Evolutionary conservation across 2,797 vertebrate species (phyloP), one percentile per base, ranked within the genome.

Genomic region (Nasua narica): DNA sequence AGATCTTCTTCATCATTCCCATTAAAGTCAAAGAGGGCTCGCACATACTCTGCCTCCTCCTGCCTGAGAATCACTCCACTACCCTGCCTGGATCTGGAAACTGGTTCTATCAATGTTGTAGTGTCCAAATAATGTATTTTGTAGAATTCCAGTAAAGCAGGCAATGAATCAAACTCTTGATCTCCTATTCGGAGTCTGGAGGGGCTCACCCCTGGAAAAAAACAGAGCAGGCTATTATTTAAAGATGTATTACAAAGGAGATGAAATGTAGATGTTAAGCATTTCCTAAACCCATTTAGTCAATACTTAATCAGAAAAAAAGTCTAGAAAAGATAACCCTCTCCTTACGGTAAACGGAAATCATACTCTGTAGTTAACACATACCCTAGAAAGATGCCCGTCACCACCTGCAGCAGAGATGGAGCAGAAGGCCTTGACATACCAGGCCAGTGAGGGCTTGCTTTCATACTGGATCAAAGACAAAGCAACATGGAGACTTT

Each of bases 81-180:
- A 65, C 98, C 98, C 98, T 99, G 99, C 98, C 99, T 99, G 98
- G 99, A 99, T 98, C 99, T 99, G 96, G 99, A 99, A 98, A 99
- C 99, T 18, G 99, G 99, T 92, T 99, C 99, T 98, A 99, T 99
- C 98, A 99, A 99, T 74, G 99, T 99, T 97, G 99, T 99, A 99
- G 99, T 99, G 99, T 99, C 99, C 99, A 99, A 99, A 99, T 99
- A 99, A 98, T 99, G 99, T 98, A 99, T 99, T 99, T 99, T 99
- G 98, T 99, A 99, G 99, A 99, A 99, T 98, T 99, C 99, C 98
- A 99, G 99, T 98, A 99, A 98, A 98, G 99, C 99, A 54, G 99
- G 99, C 96, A 99, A 99, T 81, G 99, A 99, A 21, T 99, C 99
- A 93, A 99, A 99, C 98, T 99, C 99, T 98, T 99, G 99, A 99